phyloP scores from a whole-genome alignment of 2,113 vertebrate species.

The Uria aalge region DNA sequence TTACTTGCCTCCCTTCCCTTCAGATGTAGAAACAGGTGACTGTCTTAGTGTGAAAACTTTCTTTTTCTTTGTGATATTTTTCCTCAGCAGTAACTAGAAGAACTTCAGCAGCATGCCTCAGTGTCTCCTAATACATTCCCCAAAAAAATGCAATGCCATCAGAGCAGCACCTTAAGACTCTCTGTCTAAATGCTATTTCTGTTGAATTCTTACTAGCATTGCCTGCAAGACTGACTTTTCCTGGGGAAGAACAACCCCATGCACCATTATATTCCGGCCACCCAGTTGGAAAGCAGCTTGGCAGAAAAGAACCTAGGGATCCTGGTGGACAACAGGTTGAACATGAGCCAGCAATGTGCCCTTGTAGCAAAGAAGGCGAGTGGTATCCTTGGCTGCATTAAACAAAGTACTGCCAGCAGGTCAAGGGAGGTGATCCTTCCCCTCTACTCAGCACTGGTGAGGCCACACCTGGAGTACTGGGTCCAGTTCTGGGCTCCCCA shows the following conservation, averaged over 20 bases:
- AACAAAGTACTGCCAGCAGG: neutral
- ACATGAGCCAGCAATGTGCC: neutral
- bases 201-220: neutral
- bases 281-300: neutral
- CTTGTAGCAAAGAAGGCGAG: neutral
- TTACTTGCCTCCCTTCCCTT: neutral
- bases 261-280: neutral
- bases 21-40: neutral
- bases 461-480: neutral
- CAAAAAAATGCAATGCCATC: neutral
- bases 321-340: neutral
- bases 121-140: neutral
- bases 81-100: neutral
- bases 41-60: neutral
- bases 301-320: neutral
- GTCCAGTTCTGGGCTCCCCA: neutral
- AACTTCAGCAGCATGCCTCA: neutral
- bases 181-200: neutral
- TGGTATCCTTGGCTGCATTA: neutral
- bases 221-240: neutral
- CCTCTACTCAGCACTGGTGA: neutral
- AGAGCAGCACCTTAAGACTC: neutral
- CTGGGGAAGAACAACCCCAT: neutral
- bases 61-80: neutral
- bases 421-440: neutral